Evolutionary conservation across 2,888 invertebrate species (phyloP).

Genomic region (Holacanthella duospinosa): DNA sequence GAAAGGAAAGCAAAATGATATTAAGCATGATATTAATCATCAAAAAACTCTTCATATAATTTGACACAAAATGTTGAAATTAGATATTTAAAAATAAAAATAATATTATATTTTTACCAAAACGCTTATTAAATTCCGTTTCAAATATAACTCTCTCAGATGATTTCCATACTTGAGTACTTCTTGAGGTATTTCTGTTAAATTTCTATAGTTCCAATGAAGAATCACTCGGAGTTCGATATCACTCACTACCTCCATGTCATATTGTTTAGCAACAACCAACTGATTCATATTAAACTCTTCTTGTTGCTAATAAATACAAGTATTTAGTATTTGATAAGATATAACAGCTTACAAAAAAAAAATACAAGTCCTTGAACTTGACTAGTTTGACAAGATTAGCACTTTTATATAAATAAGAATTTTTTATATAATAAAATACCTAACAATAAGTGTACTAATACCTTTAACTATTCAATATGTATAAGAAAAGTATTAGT

Average conservation of each 20-base stretch:
- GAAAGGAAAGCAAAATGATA: too few relatives aligned
- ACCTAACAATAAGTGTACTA: too few relatives aligned
- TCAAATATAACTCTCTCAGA: neutral
- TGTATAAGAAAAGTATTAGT: too few relatives aligned
- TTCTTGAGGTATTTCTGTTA: neutral
- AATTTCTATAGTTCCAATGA: neutral
- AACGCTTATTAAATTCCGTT: neutral
- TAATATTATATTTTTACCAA: too few relatives aligned
- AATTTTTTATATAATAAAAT: neutral
- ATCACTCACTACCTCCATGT: neutral
- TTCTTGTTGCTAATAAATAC: too few relatives aligned
- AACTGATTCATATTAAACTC: too few relatives aligned
- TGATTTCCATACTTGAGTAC: neutral
- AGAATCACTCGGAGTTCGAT: neutral
- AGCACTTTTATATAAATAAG: neutral
- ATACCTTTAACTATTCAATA: too few relatives aligned
- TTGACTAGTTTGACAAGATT: too few relatives aligned
- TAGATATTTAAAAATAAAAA: neutral
- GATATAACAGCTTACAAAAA: neutral
- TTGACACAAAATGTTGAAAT: neutral
- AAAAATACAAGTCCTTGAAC: too few relatives aligned
- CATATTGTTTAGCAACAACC: neutral
- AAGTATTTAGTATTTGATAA: too few relatives aligned
- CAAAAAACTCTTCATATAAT: too few relatives aligned
- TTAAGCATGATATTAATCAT: too few relatives aligned